Conservation (phyloP, 2,113 vertebrate genomes). For the Rhinopomastus cyanomelas region DNA sequence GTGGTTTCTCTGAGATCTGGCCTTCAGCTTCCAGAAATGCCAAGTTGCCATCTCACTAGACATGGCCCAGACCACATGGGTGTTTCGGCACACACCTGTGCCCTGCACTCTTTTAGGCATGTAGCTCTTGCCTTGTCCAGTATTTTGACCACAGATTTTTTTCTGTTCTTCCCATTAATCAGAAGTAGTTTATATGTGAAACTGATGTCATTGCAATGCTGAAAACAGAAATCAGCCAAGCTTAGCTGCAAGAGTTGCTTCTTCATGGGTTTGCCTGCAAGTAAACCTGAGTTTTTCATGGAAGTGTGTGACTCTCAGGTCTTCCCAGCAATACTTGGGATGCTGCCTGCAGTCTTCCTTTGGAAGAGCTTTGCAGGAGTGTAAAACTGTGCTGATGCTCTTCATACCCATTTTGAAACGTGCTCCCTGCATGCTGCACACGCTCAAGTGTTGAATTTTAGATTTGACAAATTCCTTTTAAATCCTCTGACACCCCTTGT, state of each 20-base stretch:
- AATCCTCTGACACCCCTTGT: constrained; percentile 8
- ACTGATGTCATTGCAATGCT: background rate
- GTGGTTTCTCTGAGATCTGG: background rate
- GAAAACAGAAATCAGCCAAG: background rate
- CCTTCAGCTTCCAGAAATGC: background rate
- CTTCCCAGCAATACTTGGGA: background rate
- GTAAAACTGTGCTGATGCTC: background rate
- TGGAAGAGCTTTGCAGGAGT: background rate
- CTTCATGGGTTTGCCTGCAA: background rate
- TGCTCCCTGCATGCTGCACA: background rate
- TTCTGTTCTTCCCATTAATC: background rate
- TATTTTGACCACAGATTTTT: background rate
- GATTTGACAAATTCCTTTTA: background rate
- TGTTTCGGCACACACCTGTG: background rate
- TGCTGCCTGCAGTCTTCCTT: background rate
- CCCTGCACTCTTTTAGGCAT: background rate
- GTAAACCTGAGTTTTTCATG: background rate
- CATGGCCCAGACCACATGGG: fast-evolving
- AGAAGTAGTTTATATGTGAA: background rate
- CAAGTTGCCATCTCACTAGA: background rate
- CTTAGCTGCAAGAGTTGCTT: background rate
- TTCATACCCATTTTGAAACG: background rate
- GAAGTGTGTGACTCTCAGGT: background rate
- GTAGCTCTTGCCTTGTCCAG: background rate
- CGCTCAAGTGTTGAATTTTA: background rate